Percentiles rank a stretch among this genome's conserved stretches.
Conservation (phyloP, 2,888 invertebrate species). For the Portevinia maculata region DNA sequence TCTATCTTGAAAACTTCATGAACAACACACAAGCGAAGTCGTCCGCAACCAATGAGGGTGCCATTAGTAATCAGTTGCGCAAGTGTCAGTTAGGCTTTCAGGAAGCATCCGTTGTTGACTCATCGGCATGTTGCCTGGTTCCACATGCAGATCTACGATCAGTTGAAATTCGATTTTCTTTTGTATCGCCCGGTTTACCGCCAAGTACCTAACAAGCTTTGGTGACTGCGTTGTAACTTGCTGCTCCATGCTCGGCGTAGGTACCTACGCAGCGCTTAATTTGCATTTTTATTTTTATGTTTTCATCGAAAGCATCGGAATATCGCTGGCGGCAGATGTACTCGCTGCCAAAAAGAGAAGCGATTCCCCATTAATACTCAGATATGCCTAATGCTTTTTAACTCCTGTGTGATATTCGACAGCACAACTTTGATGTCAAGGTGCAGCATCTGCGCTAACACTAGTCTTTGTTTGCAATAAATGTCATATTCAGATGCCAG, state of each 20-base stretch:
- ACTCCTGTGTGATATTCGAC: constrained; percentile 26
- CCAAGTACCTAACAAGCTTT: constrained; percentile 61
- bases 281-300: constrained; percentile 82
- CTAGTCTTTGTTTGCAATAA: constrained; percentile 42
- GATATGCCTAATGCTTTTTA: neutral
- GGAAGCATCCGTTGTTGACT: constrained; percentile 70
- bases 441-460: constrained; percentile 57
- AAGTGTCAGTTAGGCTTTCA: constrained; percentile 70
- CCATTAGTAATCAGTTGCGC: constrained; percentile 57
- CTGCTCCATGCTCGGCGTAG: constrained; percentile 75
- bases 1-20: constrained; percentile 74
- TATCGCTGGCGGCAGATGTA: constrained; percentile 81
- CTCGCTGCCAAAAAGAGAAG: constrained; percentile 28
- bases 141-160: constrained; percentile 79
- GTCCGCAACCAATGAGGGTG: constrained; percentile 28
- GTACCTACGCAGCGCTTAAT: constrained; percentile 77
- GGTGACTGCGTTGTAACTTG: constrained; percentile 37
- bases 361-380: constrained; percentile 22
- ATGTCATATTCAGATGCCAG: constrained; percentile 68
- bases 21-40: constrained; percentile 47
- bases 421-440: constrained; percentile 62
- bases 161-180: constrained; percentile 73
- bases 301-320: constrained; percentile 80
- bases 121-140: constrained; percentile 57
- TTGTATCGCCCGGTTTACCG: constrained; percentile 68